Conservation (phyloP, 2,888 invertebrate genomes). For the Tolmerus cingulatus region DNA sequence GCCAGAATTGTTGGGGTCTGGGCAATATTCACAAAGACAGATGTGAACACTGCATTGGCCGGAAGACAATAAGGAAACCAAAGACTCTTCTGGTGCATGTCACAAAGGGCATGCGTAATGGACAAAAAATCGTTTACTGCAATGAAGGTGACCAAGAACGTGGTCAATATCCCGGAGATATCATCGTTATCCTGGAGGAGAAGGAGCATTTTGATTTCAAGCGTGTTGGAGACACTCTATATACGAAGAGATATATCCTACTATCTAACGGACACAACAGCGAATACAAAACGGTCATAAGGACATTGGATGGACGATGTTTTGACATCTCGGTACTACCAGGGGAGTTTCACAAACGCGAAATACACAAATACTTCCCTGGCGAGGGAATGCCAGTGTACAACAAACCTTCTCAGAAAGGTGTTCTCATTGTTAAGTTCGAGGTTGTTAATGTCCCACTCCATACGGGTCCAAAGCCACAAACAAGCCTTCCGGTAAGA, state of each 20-base stretch:
- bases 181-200: slow-evolving; percentile 94
- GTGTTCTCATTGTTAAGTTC: slow-evolving; percentile 89
- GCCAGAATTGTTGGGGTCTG: slow-evolving; percentile 86
- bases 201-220: slow-evolving; percentile 83
- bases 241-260: slow-evolving; percentile 84
- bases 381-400: slow-evolving; percentile 97
- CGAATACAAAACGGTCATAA: slow-evolving; percentile 88
- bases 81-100: slow-evolving; percentile 96
- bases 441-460: slow-evolving; percentile 82
- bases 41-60: slow-evolving; percentile 92
- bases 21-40: slow-evolving; percentile 88
- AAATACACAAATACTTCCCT: slow-evolving; percentile 83
- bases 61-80: slow-evolving; percentile 87
- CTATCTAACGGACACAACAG: too few relatives aligned
- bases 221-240: slow-evolving; percentile 75
- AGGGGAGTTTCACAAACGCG: slow-evolving; percentile 93
- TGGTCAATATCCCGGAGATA: slow-evolving; percentile 91
- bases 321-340: slow-evolving; percentile 81
- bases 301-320: slow-evolving; percentile 91
- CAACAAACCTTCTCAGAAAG: slow-evolving; percentile 92
- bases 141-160: slow-evolving; percentile 98
- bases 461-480: slow-evolving; percentile 76
- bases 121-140: slow-evolving; percentile 90
- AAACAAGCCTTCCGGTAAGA: too few relatives aligned
- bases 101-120: slow-evolving; percentile 94